Conservation (phyloP, 2,797 vertebrate species). For the Echeneis naucrates region DNA sequence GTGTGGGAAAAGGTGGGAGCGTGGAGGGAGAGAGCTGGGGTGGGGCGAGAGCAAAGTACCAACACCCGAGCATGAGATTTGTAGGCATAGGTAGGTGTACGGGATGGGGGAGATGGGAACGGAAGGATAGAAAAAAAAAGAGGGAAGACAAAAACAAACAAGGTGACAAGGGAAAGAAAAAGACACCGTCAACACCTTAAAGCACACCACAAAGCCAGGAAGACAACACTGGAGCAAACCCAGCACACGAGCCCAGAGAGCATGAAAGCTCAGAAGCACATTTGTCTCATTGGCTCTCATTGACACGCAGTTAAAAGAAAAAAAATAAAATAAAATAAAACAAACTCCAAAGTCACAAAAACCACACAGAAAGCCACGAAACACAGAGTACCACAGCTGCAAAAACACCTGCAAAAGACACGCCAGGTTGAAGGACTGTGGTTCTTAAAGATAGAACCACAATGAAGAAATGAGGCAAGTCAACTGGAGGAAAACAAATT, state of each 20-base stretch:
- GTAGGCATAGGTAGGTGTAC: constrained; percentile 61
- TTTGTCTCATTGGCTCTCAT: constrained; percentile 25
- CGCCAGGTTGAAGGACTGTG: constrained; percentile 34
- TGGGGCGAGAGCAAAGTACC: constrained; percentile 72
- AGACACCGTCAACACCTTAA: constrained; percentile 86
- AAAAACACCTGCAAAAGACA: constrained; percentile 47
- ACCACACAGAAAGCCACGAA: constrained; percentile 39
- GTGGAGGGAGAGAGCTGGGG: constrained; percentile 84
- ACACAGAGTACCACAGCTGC: constrained; percentile 33
- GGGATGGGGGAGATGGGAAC: constrained; percentile 24
- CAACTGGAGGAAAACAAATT: background rate
- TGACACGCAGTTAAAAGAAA: constrained; percentile 20
- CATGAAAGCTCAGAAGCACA: constrained; percentile 57
- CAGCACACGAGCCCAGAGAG: constrained; percentile 64
- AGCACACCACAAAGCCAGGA: constrained; percentile 84
- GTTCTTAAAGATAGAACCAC: constrained; percentile 46
- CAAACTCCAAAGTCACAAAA: constrained; percentile 18
- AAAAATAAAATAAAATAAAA: background rate
- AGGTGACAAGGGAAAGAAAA: constrained; percentile 84
- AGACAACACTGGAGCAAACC: constrained; percentile 77
- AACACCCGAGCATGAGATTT: constrained; percentile 70
- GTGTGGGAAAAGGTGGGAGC: constrained; percentile 83
- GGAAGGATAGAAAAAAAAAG: constrained; percentile 36
- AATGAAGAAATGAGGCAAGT: constrained; percentile 28
- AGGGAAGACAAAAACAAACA: constrained; percentile 67